Conservation (phyloP, 2,797 vertebrate species). For the Ctenopoma kingsleyae region DNA sequence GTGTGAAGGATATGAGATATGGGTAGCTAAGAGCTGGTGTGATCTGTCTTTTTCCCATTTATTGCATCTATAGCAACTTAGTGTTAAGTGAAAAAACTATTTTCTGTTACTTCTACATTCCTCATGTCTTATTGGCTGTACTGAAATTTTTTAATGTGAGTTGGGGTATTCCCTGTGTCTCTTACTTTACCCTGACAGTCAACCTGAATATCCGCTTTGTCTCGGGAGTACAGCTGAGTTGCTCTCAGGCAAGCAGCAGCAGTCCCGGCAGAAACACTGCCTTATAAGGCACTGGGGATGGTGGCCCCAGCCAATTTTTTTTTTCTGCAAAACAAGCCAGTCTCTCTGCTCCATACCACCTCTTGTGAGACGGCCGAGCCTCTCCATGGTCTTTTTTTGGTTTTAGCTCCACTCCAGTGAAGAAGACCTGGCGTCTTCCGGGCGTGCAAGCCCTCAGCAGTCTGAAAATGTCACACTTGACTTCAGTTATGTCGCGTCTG, state of each 20-base stretch:
- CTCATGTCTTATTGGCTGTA: slow-evolving; percentile 7
- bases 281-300: slow-evolving; percentile 88
- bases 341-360: slow-evolving; percentile 76
- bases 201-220: slow-evolving; percentile 58
- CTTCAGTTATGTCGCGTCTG: slow-evolving; percentile 24
- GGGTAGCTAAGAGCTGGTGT: slow-evolving; percentile 13
- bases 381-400: slow-evolving; percentile 55
- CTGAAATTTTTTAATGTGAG: slow-evolving; percentile 7
- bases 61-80: slow-evolving; percentile 1
- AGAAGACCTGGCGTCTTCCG: slow-evolving; percentile 42
- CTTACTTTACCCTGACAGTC: slow-evolving; percentile 40
- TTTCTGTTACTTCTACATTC: background rate
- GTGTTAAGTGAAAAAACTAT: slow-evolving; percentile 8
- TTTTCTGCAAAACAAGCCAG: slow-evolving; percentile 76
- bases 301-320: slow-evolving; percentile 81
- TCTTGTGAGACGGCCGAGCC: slow-evolving; percentile 67
- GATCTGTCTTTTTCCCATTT: slow-evolving; percentile 10
- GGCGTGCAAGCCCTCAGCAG: slow-evolving; percentile 27
- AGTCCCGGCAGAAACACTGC: slow-evolving; percentile 83
- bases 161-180: slow-evolving; percentile 41
- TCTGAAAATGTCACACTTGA: slow-evolving; percentile 45
- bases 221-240: slow-evolving; percentile 67
- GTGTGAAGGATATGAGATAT: slow-evolving; percentile 28
- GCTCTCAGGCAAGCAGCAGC: slow-evolving; percentile 70
- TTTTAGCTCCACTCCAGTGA: slow-evolving; percentile 59